Base-by-base conservation (phyloP, 2,797 vertebrate genomes). In the Sphenopsis melanotis region DNA sequence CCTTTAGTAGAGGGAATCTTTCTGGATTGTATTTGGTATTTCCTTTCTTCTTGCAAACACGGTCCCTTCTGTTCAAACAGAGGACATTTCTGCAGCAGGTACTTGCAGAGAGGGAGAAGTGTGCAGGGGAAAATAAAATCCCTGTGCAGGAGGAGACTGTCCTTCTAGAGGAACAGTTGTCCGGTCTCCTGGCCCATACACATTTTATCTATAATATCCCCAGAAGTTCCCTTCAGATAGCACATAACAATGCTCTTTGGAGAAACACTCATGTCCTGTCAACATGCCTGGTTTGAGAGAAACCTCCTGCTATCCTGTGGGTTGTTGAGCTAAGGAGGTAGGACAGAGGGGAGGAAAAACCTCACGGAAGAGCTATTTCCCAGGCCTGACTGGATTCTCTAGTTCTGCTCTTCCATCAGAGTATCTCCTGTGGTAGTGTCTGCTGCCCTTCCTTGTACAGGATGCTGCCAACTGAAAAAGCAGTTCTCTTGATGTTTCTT, bases 151-250 rank as follows among this genome's bases (percentile, higher is more conserved):
- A 85, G 71, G 46, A 76, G 59, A 29, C 56, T 0, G 15, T 34
- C 66, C 36, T 85, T 75, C 17, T 20, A 22, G 17, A n/a, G 4
- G 10, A 59, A 34, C 1, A 2, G 7, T 46, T 75, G 57, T 29
- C 41, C 0, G 0, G 15, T 69, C 66, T 93, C 15, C n/a, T 39
- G 65, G 23, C 0, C 1, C 0, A 0, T 3, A 6, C 9, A 0
- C 6, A 0, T 42, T 36, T 36, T 10, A 3, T 18, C 14, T 46
- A 4, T 23, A 57, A 50, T 44, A 7, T 20, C 16, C 34, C 39
- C 24, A 11, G 36, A 78, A 69, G 34, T 53, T 47, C 32, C 1
- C 2, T 56, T 82, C 2, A 19, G 37, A n/a, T 24, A 36, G 50
- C 2, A 0, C 1, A 0, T 56, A 19, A 10, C 2, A 12, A 4